These are phyloP conservation scores for Coelopa frigida DNA, from an alignment of 1,140 invertebrate species.

Conservation along the genomic window DNA sequence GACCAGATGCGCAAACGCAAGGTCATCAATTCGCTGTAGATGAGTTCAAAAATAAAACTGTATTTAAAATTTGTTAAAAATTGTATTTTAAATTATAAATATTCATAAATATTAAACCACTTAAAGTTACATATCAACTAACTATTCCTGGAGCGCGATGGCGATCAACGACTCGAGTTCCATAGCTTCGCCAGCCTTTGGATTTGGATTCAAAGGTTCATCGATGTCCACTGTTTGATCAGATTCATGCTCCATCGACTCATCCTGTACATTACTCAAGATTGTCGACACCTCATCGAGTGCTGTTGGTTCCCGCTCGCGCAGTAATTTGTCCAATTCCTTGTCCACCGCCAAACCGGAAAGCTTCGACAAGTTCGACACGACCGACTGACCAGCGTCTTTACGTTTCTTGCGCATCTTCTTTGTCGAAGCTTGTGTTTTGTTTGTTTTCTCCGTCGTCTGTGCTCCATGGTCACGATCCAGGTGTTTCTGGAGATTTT, in stretches of 20 bases:
- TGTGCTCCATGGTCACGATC: constrained; percentile 15
- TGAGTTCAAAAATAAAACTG: background rate
- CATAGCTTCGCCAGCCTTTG: too few relatives aligned
- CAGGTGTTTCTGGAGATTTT: constrained; percentile 33
- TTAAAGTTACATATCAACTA: too few relatives aligned
- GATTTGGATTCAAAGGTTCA: too few relatives aligned
- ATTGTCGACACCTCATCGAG: constrained; percentile 21
- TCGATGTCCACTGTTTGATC: too few relatives aligned
- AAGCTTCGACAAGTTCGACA: constrained; percentile 23
- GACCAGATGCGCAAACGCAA: constrained; percentile 61
- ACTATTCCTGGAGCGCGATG: too few relatives aligned
- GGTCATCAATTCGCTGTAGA: constrained; percentile 61
- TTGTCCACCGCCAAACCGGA: constrained; percentile 23
- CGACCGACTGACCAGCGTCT: constrained; percentile 26
- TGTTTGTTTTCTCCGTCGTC: background rate
- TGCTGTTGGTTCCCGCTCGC: constrained; percentile 15
- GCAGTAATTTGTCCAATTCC: constrained; percentile 23
- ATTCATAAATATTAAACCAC: too few relatives aligned
- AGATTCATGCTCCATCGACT: too few relatives aligned
- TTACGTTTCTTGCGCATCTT: constrained; percentile 24
- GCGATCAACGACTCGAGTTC: too few relatives aligned
- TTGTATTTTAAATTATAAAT: constrained; percentile 3
- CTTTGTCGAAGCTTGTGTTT: constrained; percentile 1
- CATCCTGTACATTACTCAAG: background rate
- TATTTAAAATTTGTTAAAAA: background rate